Evolutionary conservation across 1,140 invertebrate species (phyloP).

Genomic region (Leptoteleia sp.): DNA sequence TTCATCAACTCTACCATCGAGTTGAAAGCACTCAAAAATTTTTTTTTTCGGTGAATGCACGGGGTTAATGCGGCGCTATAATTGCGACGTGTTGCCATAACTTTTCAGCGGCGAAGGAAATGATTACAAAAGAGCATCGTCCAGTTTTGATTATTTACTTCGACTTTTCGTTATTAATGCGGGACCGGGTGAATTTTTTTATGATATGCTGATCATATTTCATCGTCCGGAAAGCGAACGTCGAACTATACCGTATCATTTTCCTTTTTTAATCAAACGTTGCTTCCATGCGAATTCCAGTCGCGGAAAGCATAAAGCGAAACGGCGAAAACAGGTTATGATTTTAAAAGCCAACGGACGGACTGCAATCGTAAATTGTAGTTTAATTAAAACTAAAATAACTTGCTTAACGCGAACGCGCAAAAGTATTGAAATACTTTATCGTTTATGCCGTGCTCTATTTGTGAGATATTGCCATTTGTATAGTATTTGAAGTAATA

Average conservation of each 20-base stretch:
- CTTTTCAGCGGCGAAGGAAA: no score
- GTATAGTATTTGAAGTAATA: slow-evolving; percentile 46
- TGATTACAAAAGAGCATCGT: no score
- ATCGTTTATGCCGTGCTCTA: slow-evolving; percentile 43
- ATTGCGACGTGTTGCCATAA: not conserved
- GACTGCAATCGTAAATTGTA: slow-evolving; percentile 67
- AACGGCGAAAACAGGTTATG: slow-evolving; percentile 60
- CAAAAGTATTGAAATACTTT: slow-evolving; percentile 45
- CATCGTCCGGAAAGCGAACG: slow-evolving; percentile 56
- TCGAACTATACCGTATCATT: slow-evolving; percentile 53
- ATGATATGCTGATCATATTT: slow-evolving; percentile 55
- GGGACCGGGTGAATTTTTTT: slow-evolving; percentile 33
- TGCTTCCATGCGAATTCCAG: slow-evolving; percentile 59
- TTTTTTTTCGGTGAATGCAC: no score
- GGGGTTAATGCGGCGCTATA: slow-evolving; percentile 19
- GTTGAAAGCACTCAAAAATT: no score
- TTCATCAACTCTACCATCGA: no score
- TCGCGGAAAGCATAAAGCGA: slow-evolving; percentile 55
- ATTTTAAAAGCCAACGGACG: slow-evolving; percentile 62
- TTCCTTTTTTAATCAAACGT: slow-evolving; percentile 65
- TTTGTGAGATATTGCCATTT: slow-evolving; percentile 31
- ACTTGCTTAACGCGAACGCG: slow-evolving; percentile 30
- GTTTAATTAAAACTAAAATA: slow-evolving; percentile 69
- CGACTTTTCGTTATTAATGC: slow-evolving; percentile 58
- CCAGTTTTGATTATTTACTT: no score